Base-by-base conservation (phyloP, 2,113 vertebrate species). In the Muntiacus reevesi region DNA sequence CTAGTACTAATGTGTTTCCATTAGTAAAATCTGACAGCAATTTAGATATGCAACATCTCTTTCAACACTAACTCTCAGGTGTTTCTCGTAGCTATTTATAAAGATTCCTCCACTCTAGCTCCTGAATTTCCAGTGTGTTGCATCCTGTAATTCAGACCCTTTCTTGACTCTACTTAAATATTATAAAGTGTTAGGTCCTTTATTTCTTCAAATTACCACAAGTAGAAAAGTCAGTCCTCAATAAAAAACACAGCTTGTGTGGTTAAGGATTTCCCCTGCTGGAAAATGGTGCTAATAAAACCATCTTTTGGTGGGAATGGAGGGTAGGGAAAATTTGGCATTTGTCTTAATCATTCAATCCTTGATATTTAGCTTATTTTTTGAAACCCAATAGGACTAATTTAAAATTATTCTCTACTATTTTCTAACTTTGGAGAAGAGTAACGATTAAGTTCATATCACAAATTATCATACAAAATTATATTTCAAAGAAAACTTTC, bases 151-250 rank as follows among this genome's bases (percentile, higher is more conserved):
- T 45, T 52, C 43, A 89, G 23, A 93, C 28, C 55, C 60, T 92
- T 47, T 67, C 86, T n/a, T 43, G 25, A 5, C 27, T 93, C 25
- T 95, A 78, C 25, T 86, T 94, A 87, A 89, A 79, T 28, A 83
- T 36, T 76, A 52, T 36, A 7, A 87, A 36, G 43, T 64, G 21
- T 36, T 52, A 87, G 23, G n/a, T 64, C 90, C 67, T 96, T 83
- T 92, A 36, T 52, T 76, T 93, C 71, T 91, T 93, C 83, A 78
- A 83, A 76, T 83, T 50, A 54, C 43, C 89, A 50, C 2, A 54
- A 76, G 57, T 13, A 95, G 78, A 97, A 94, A 98, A 71, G 87
- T 96, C 97, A 94, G 45, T 92, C 95, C 90, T 97, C 2, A n/a
- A 52, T 43, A 91, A 59, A 50, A 88, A 97, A 98, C 28, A 62